Base-by-base conservation (phyloP, 2,888 invertebrate genomes). In the Drosophila pullipes region DNA sequence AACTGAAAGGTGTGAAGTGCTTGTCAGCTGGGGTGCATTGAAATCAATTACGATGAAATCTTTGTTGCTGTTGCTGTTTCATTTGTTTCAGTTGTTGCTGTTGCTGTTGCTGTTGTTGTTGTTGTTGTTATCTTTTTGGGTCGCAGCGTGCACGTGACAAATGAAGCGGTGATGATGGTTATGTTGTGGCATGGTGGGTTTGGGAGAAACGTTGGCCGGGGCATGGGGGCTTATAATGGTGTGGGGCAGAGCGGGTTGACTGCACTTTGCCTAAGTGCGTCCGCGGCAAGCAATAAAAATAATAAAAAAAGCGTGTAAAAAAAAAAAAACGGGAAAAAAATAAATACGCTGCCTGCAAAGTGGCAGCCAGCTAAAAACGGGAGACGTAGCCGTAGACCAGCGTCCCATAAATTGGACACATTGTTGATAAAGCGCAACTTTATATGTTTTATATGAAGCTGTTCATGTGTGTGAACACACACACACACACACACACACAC, bases 361-460 rank as follows among this genome's bases (percentile, higher is more conserved):
- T 75, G 75, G 75, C 75, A 69, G 31, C 58, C 58, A 37, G 66
- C 72, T 44, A 58, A 39, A 72, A n/a, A n/a, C n/a, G n/a, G n/a
- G 39, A 60, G 41, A 49, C 49, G 50, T 11, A 55, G 61, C 57
- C 74, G 30, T 52, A 57, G 72, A 57, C 55, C 71, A 53, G 63
- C 63, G 71, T 72, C 57, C 81, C 87, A 89, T 85, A 85, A 85
- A 85, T 85, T 85, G 90, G 85, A 87, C 85, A 85, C 85, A 85
- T 89, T 85, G 90, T 85, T 89, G 85, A 85, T 85, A 85, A 85
- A 85, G 82, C 85, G 85, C 85, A 85, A 85, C 85, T 85, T 85
- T 89, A 85, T 85, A 89, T 82, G 85, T 75, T 85, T 85, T 87
- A 90, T 89, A 89, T 84, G 88, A 89, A 85, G 88, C 85, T 78